These are phyloP conservation scores for Lordiphosa andalusiaca DNA, from an alignment of 2,888 invertebrate genomes.

Conservation along the genomic window DNA sequence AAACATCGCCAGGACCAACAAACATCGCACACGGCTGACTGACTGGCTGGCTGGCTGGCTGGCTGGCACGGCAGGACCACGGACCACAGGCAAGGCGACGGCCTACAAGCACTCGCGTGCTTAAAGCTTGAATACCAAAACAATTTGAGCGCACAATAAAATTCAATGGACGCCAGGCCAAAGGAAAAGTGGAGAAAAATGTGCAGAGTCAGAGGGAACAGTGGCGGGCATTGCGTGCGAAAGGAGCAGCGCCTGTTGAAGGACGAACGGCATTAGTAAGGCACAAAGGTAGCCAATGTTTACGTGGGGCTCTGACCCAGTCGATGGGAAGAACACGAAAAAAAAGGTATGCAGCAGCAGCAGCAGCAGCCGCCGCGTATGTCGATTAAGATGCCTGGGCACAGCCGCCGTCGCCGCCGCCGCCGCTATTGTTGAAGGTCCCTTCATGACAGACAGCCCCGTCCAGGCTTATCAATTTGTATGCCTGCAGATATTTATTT, in stretches of 20 bases:
- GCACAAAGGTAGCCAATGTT: slow-evolving; percentile 53
- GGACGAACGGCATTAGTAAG: slow-evolving; percentile 64
- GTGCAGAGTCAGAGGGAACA: slow-evolving; percentile 37
- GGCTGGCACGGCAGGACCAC: slow-evolving; percentile 9
- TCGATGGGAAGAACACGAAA: slow-evolving; percentile 1
- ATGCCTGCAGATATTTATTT: slow-evolving; percentile 72
- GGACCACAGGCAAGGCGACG: slow-evolving; percentile 10
- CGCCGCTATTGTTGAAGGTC: slow-evolving; percentile 33
- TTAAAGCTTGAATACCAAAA: slow-evolving; percentile 73
- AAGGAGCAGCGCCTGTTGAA: slow-evolving; percentile 70
- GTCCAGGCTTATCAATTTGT: slow-evolving; percentile 68
- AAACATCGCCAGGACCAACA: slow-evolving; percentile 54
- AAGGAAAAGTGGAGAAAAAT: slow-evolving; percentile 37
- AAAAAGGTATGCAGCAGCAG: slow-evolving; percentile 55
- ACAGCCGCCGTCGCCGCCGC: slow-evolving; percentile 19
- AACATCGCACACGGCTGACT: slow-evolving; percentile 52
- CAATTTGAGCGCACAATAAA: slow-evolving; percentile 73
- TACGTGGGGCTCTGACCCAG: slow-evolving; percentile 46
- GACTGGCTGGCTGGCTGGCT: slow-evolving; percentile 30
- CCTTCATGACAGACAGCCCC: slow-evolving; percentile 48
- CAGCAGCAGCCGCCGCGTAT: slow-evolving; percentile 45
- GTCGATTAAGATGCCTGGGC: slow-evolving; percentile 67
- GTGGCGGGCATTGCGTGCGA: slow-evolving; percentile 53
- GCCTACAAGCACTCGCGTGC: slow-evolving; percentile 57
- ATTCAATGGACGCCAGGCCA: slow-evolving; percentile 58